Percentiles rank a stretch among this genome's conserved stretches.
phyloP scores from a whole-genome alignment of 1,140 invertebrate genomes.

The Hyphantria cunea region DNA sequence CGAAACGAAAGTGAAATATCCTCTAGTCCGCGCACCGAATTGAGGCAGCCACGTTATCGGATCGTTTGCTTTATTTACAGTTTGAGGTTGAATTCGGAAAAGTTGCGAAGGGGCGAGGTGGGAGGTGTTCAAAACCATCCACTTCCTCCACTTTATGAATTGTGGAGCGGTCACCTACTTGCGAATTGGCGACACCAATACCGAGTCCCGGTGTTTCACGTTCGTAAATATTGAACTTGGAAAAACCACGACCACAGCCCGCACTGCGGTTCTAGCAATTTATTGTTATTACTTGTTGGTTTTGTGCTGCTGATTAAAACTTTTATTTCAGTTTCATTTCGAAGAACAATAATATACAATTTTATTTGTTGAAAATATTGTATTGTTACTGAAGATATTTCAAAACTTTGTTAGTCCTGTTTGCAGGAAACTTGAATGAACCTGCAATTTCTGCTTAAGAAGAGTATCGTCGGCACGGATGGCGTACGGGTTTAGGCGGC shows the following conservation, averaged over 20 bases:
- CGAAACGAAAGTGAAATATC: constrained; percentile 41
- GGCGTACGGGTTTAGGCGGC: no score
- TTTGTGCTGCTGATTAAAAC: constrained; percentile 21
- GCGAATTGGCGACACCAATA: constrained; percentile 21
- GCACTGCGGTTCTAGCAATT: constrained; percentile 17
- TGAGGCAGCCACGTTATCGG: constrained; percentile 32
- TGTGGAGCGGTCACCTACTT: constrained; percentile 39
- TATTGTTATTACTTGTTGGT: constrained; percentile 27
- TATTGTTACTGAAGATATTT: no score
- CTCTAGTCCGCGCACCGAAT: constrained; percentile 21
- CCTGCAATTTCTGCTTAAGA: no score
- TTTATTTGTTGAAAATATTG: no score
- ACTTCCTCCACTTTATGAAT: constrained; percentile 50
- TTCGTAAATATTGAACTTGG: constrained; percentile 27
- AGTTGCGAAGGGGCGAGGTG: constrained; percentile 15
- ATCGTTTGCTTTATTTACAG: constrained; percentile 33
- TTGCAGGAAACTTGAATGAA: no score
- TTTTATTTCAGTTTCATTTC: constrained; percentile 20
- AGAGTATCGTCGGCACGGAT: no score
- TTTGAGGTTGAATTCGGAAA: constrained; percentile 28
- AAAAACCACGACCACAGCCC: constrained; percentile 13
- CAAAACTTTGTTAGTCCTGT: no score
- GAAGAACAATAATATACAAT: not conserved
- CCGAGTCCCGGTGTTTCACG: constrained; percentile 14
- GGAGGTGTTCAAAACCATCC: constrained; percentile 7